Evolutionary conservation across 1,140 invertebrate species (phyloP).

Genomic region (Aleiodes sp.): DNA sequence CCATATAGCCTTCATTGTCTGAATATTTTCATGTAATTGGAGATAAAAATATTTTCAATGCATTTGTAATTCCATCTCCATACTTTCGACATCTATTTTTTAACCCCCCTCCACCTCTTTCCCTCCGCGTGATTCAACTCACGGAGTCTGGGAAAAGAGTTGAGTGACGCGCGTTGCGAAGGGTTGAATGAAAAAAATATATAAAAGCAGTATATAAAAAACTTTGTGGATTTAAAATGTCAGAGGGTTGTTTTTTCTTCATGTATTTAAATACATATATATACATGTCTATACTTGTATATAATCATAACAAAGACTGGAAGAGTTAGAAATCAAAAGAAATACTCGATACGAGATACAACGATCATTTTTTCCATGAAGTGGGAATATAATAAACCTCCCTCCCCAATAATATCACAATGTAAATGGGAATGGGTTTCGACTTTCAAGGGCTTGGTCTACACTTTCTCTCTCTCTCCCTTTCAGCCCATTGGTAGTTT

Average conservation of each 20-base stretch:
- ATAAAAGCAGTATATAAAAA: constrained; percentile 4
- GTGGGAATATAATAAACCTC: constrained; percentile 38
- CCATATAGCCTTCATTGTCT: constrained; percentile 12
- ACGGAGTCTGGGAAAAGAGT: constrained; percentile 13
- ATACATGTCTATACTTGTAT: too few species aligned
- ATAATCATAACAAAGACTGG: background rate
- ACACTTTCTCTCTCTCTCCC: constrained; percentile 20
- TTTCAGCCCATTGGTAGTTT: background rate
- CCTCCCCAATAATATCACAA: constrained; percentile 47
- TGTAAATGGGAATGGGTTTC: constrained; percentile 50
- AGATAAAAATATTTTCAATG: constrained; percentile 24
- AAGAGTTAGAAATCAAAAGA: background rate
- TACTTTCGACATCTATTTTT: background rate
- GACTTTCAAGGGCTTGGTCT: constrained; percentile 59
- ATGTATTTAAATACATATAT: background rate
- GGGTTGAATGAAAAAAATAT: background rate
- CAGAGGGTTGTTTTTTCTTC: background rate
- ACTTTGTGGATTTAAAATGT: constrained; percentile 1
- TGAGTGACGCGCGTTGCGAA: constrained; percentile 11
- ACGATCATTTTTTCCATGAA: constrained; percentile 29
- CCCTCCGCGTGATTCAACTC: background rate
- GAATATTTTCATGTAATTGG: constrained; percentile 30
- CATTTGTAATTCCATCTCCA: constrained; percentile 7
- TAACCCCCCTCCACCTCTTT: background rate
- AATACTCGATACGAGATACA: constrained; percentile 17